Percentiles rank a stretch among this genome's conserved stretches.
Conservation (phyloP, 2,888 invertebrate species). For the Leptopterna dolabrata region DNA sequence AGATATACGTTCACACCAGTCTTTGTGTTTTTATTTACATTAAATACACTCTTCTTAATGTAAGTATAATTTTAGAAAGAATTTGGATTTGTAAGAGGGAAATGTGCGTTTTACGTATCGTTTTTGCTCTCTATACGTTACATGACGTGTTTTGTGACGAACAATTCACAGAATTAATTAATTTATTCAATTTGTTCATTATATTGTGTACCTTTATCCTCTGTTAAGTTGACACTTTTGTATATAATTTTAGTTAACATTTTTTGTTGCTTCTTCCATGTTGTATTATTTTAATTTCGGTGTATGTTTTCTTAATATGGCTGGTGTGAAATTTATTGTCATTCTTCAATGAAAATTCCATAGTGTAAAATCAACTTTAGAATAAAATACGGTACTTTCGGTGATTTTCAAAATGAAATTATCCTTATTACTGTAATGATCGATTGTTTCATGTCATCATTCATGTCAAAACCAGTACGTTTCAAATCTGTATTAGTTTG, state of each 20-base stretch:
- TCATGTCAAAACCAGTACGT: neutral
- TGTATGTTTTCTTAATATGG: neutral
- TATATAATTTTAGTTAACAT: neutral
- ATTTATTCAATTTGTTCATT: neutral
- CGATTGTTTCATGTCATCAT: too few relatives aligned
- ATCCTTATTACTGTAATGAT: too few relatives aligned
- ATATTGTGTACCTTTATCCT: neutral
- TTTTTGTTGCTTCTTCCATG: neutral
- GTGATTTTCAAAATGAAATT: neutral
- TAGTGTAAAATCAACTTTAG: neutral
- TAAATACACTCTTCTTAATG: neutral
- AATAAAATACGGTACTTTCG: neutral
- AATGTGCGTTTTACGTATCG: neutral
- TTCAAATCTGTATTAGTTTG: neutral
- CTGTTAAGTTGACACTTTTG: neutral
- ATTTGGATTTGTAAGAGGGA: neutral
- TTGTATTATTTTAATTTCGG: neutral
- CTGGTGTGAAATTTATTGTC: neutral
- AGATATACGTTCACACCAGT: conserved; percentile 37
- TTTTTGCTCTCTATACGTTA: neutral
- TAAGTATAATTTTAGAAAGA: too few relatives aligned
- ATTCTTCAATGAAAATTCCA: neutral
- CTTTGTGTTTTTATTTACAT: neutral
- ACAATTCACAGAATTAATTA: neutral
- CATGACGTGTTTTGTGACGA: neutral